Base-by-base conservation (phyloP, 1,140 invertebrate genomes). In the Phthorimaea operculella region DNA sequence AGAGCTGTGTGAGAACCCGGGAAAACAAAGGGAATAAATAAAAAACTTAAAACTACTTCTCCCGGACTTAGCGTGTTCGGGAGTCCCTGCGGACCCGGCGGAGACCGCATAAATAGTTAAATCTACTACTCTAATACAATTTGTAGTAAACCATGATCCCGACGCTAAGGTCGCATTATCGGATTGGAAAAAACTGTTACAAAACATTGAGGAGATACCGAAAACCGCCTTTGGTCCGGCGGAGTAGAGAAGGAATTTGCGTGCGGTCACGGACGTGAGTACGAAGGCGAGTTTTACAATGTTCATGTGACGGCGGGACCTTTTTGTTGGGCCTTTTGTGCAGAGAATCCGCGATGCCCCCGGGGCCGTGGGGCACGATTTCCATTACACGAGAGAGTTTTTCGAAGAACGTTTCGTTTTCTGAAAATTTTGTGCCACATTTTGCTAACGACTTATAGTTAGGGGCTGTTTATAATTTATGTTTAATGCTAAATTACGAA, bases 71-170 rank as follows among this genome's bases (percentile, higher is more conserved):
- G 44, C 44, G 44, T 47, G 44, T 15, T 47, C 44, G 44, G 12
- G 44, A 47, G 44, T 47, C 44, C 16, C 44, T 47, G 1, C 44
- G 44, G 44, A 47, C 44, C n/a, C 14, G 12, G 44, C 44, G 44
- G 16, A 47, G 58, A 56, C 61, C 57, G 69, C 64, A 76, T 81
- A 81, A 83, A 81, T 83, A 78, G 76, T 81, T 81, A 79, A 80
- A 83, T 79, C 70, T 79, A 76, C 79, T 79, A 75, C 73, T 80
- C 74, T 81, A 81, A 83, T 83, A 83, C 79, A 83, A 83, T 83
- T 83, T 83, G 79, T 83, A 83, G 79, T 83, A 83, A 83, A 83
- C 79, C 78, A 81, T 81, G 79, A 81, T 83, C 79, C 74, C 71
- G 71, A 70, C 71, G 69, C 75, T 81, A 81, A 83, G 76, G 78